Evolutionary conservation across 2,888 invertebrate genomes (phyloP).

Genomic region (Reticulitermes lucifugus): DNA sequence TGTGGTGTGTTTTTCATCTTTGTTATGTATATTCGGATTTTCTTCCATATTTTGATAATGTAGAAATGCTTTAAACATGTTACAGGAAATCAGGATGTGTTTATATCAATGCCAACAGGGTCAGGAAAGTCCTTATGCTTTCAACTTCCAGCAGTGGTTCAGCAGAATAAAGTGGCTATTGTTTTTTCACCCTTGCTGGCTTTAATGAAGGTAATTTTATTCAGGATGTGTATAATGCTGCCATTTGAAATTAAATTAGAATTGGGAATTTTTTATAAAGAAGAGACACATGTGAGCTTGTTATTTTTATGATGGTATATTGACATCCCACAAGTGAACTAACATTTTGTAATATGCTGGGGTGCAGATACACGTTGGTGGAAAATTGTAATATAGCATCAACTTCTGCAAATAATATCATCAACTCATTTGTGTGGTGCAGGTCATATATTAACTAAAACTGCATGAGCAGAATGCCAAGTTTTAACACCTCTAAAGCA

Average conservation of each 20-base stretch:
- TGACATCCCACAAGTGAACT: not conserved
- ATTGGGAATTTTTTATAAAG: not conserved
- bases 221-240: not conserved
- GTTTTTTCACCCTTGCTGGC: slow-evolving; percentile 97
- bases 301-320: not conserved
- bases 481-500: too few relatives aligned
- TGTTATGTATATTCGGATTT: not conserved
- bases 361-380: too few relatives aligned
- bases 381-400: too few relatives aligned
- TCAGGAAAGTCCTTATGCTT: slow-evolving; percentile 98
- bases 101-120: slow-evolving; percentile 98
- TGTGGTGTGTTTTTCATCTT: not conserved
- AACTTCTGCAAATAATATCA: too few relatives aligned
- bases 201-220: slow-evolving; percentile 79
- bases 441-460: too few relatives aligned
- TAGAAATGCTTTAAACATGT: slow-evolving; percentile 51
- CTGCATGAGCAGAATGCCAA: too few relatives aligned
- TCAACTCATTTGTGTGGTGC: too few relatives aligned
- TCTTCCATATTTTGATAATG: not conserved
- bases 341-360: not conserved
- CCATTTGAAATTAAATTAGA: not conserved
- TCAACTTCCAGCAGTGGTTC: slow-evolving; percentile 92
- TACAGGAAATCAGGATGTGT: slow-evolving; percentile 88
- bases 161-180: slow-evolving; percentile 84
- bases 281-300: not conserved